Percentiles rank a stretch among this genome's conserved stretches.
Evolutionary conservation across 2,888 invertebrate species (phyloP).

Genomic region (Rhagium mordax): DNA sequence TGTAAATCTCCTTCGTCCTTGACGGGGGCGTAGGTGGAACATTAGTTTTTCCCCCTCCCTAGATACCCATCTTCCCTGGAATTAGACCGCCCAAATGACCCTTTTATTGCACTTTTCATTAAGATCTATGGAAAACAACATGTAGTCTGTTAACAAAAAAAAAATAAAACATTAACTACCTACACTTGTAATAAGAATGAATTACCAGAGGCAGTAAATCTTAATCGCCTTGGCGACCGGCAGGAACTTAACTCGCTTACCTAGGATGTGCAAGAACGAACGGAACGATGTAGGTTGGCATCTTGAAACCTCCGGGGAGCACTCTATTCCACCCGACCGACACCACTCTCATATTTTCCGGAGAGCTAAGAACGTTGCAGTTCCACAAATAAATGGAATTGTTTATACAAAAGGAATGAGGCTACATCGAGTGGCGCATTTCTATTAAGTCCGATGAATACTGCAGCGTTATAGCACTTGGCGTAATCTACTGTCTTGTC

Average conservation of each 20-base stretch:
- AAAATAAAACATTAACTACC: neutral
- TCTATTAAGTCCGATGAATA: neutral
- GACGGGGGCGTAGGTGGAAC: neutral
- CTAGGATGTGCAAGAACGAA: conserved; percentile 2
- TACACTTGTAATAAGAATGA: conserved; percentile 24
- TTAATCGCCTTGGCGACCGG: conserved; percentile 15
- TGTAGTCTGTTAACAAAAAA: neutral
- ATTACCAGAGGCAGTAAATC: conserved; percentile 28
- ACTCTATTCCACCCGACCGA: conserved; percentile 38
- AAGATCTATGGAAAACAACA: conserved; percentile 11
- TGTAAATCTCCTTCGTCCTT: neutral
- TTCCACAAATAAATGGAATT: conserved; percentile 22
- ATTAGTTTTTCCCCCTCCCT: neutral
- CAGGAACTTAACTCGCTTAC: conserved; percentile 17
- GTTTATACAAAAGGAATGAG: conserved; percentile 17
- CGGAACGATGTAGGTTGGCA: conserved; percentile 34
- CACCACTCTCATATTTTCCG: conserved; percentile 18
- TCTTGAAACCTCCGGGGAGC: conserved; percentile 41
- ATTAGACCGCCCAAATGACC: neutral
- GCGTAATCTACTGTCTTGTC: no score
- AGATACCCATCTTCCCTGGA: neutral
- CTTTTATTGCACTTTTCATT: neutral
- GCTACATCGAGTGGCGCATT: neutral
- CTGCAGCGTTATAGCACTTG: neutral
- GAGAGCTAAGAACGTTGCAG: conserved; percentile 12